Percentiles rank a stretch among this genome's conserved stretches.
Evolutionary conservation across 2,797 vertebrate species (phyloP).

Genomic region (Staurois parvus): DNA sequence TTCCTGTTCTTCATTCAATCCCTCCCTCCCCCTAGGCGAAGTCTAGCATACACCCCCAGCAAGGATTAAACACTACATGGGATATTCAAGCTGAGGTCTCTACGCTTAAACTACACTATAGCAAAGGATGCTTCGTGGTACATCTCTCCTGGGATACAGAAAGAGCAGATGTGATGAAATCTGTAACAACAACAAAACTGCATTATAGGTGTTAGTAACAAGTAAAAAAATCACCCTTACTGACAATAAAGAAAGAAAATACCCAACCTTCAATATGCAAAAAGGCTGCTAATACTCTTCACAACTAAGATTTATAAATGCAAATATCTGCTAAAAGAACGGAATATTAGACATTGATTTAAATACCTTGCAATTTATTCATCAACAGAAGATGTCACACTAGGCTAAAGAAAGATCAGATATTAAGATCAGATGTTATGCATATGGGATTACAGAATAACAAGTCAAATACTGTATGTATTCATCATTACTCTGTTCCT

Average conservation of each 20-base stretch:
- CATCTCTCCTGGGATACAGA: slow-evolving; percentile 77
- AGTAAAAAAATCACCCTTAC: slow-evolving; percentile 63
- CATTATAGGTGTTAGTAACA: slow-evolving; percentile 80
- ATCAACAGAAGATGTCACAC: too few species aligned
- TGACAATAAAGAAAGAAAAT: background rate
- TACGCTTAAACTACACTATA: slow-evolving; percentile 57
- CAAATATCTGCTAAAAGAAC: too few species aligned
- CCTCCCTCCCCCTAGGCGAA: slow-evolving; percentile 74
- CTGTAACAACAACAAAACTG: slow-evolving; percentile 78
- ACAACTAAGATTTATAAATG: too few species aligned
- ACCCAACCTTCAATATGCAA: background rate
- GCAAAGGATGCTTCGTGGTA: slow-evolving; percentile 71
- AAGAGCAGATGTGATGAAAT: slow-evolving; percentile 80
- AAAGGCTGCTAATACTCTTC: too few species aligned
- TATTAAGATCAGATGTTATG: too few species aligned
- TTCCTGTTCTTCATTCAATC: slow-evolving; percentile 68
- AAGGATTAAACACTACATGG: slow-evolving; percentile 72
- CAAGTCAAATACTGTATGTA: too few species aligned
- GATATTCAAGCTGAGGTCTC: slow-evolving; percentile 76
- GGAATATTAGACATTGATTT: too few species aligned
- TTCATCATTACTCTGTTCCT: too few species aligned
- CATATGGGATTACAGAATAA: too few species aligned
- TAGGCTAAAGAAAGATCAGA: too few species aligned
- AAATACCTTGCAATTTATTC: too few species aligned
- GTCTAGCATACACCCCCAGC: slow-evolving; percentile 79